Evolutionary conservation across 2,113 vertebrate species (phyloP).

Genomic region (Delphinapterus leucas): DNA sequence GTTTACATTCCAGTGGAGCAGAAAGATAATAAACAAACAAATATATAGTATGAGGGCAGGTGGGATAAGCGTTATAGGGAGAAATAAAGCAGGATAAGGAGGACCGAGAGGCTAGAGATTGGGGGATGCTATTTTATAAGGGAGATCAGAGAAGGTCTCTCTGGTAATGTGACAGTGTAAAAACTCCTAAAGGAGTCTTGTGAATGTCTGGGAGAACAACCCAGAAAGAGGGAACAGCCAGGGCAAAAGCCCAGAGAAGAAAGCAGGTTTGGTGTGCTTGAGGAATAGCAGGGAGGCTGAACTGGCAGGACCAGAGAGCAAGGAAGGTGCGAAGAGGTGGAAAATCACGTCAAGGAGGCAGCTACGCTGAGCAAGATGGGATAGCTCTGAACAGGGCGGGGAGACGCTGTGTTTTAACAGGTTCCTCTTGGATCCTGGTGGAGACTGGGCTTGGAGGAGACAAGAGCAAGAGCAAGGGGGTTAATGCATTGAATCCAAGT

Average conservation of each 20-base stretch:
- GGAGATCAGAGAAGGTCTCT: background rate
- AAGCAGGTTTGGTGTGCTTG: background rate
- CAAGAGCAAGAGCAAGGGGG: fast-evolving
- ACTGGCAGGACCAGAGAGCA: background rate
- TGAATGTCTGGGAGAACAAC: background rate
- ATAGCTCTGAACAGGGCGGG: background rate
- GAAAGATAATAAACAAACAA: background rate
- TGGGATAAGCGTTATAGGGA: background rate
- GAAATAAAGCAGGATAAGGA: background rate
- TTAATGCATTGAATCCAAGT: background rate
- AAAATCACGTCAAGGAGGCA: too few relatives aligned
- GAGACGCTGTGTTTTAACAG: background rate
- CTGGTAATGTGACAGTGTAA: background rate
- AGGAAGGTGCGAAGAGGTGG: too few relatives aligned
- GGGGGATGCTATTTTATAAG: background rate
- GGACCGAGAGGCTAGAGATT: background rate
- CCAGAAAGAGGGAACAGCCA: background rate
- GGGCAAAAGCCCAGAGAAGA: background rate
- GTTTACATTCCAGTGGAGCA: background rate
- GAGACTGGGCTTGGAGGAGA: background rate
- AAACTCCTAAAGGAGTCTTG: background rate
- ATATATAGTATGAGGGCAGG: background rate
- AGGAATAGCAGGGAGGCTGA: background rate
- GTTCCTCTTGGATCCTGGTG: background rate
- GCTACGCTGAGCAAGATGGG: background rate